Conservation (phyloP, 2,888 invertebrate genomes). For the Halocaridina rubra region DNA sequence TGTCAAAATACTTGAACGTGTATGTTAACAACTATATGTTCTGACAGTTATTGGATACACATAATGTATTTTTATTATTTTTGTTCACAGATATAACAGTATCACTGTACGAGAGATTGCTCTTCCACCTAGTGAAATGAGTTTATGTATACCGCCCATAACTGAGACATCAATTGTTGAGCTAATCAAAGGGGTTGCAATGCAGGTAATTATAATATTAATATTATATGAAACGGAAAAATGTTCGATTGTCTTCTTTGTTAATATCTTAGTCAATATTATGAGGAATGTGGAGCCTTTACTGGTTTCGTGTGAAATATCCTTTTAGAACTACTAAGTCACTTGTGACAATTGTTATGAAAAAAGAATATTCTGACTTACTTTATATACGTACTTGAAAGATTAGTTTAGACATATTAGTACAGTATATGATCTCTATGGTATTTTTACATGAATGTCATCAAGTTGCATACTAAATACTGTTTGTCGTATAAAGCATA, state of each 20-base stretch:
- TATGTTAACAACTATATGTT: neutral
- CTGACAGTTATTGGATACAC: neutral
- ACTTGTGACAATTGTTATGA: too few relatives aligned
- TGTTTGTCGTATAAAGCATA: too few relatives aligned
- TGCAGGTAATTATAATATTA: slow-evolving; percentile 26
- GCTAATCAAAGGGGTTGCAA: slow-evolving; percentile 53
- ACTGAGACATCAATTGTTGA: slow-evolving; percentile 52
- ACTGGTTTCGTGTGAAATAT: too few relatives aligned
- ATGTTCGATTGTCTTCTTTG: neutral
- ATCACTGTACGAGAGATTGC: slow-evolving; percentile 49
- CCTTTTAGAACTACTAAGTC: too few relatives aligned
- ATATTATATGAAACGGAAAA: too few relatives aligned
- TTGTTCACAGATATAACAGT: slow-evolving; percentile 19
- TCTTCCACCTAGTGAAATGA: slow-evolving; percentile 53
- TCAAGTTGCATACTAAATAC: too few relatives aligned
- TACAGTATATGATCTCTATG: too few relatives aligned
- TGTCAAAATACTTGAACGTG: too few relatives aligned
- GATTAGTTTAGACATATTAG: too few relatives aligned
- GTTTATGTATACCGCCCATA: slow-evolving; percentile 18
- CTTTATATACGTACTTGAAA: too few relatives aligned
- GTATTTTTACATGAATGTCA: too few relatives aligned
- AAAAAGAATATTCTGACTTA: too few relatives aligned
- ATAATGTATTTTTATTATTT: neutral
- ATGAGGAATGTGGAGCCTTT: neutral
- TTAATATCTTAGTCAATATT: neutral